phyloP scores from a whole-genome alignment of 2,113 vertebrate genomes.

The Camelus dromedarius region DNA sequence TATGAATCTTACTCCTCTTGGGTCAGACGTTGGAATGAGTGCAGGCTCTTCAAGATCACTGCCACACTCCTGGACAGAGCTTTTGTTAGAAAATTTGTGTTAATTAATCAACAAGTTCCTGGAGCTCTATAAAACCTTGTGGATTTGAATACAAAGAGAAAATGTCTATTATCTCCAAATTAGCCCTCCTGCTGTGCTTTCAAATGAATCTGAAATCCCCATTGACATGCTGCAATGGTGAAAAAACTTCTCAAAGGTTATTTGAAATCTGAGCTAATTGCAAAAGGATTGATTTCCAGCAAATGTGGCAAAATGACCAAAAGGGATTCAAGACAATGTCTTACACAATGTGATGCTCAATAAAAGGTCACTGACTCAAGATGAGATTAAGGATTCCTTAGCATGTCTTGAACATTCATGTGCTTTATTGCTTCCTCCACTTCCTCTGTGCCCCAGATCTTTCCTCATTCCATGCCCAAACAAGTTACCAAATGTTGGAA shows the following conservation, averaged over 20 bases:
- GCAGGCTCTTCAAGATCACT: neutral
- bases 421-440: neutral
- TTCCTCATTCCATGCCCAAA: slow-evolving; percentile 47
- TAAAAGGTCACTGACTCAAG: neutral
- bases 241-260: slow-evolving; percentile 53
- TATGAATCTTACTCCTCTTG: neutral
- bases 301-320: slow-evolving; percentile 48
- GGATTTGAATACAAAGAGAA: slow-evolving; percentile 54
- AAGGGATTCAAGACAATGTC: slow-evolving; percentile 42
- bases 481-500: slow-evolving; percentile 53
- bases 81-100: slow-evolving; percentile 13
- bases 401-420: neutral
- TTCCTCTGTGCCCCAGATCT: neutral
- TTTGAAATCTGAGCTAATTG: slow-evolving; percentile 62
- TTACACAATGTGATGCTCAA: neutral
- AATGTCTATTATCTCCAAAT: slow-evolving; percentile 57
- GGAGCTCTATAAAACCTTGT: neutral
- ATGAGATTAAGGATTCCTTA: neutral
- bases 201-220: slow-evolving; percentile 51
- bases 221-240: slow-evolving; percentile 14
- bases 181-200: slow-evolving; percentile 38
- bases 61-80: neutral
- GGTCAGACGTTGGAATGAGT: neutral
- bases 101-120: neutral
- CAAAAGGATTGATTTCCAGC: slow-evolving; percentile 65